phyloP scores from a whole-genome alignment of 2,888 invertebrate species.

The Pandemis heparana region DNA sequence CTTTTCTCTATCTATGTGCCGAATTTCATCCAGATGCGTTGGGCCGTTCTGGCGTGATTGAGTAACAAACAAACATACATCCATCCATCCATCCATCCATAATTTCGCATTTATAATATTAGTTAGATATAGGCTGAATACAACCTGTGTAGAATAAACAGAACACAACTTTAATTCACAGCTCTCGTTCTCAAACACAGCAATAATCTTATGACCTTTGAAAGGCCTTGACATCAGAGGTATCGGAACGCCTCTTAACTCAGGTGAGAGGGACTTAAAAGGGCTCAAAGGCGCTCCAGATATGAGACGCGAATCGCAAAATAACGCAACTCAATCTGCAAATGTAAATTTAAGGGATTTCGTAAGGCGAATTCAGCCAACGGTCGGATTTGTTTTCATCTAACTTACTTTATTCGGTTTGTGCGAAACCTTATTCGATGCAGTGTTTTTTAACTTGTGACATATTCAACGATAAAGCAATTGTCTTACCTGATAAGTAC shows the following conservation, averaged over 20 bases:
- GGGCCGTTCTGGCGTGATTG: no score
- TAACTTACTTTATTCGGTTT: constrained; percentile 21
- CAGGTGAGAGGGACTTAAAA: constrained; percentile 49
- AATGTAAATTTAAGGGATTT: constrained; percentile 57
- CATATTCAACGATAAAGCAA: no score
- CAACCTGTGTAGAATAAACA: no score
- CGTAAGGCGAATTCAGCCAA: constrained; percentile 31
- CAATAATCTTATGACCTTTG: constrained; percentile 12
- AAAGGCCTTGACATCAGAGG: constrained; percentile 45
- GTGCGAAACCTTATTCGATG: neutral
- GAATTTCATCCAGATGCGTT: no score
- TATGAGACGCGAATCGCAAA: constrained; percentile 49
- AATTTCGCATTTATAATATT: no score
- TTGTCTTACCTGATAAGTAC: no score
- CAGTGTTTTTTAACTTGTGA: neutral
- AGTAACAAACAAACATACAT: no score
- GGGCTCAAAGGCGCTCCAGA: constrained; percentile 47
- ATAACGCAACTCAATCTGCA: constrained; percentile 55
- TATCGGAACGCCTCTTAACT: constrained; percentile 34
- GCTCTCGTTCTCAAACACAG: neutral
- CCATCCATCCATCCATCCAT: no score
- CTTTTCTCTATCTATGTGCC: no score
- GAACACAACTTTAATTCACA: neutral
- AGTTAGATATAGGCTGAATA: no score
- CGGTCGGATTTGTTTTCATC: constrained; percentile 22